Percentiles rank a stretch among this genome's conserved stretches.
Conservation (phyloP, 2,888 invertebrate genomes). For the Pollenia griseotomentosa region DNA sequence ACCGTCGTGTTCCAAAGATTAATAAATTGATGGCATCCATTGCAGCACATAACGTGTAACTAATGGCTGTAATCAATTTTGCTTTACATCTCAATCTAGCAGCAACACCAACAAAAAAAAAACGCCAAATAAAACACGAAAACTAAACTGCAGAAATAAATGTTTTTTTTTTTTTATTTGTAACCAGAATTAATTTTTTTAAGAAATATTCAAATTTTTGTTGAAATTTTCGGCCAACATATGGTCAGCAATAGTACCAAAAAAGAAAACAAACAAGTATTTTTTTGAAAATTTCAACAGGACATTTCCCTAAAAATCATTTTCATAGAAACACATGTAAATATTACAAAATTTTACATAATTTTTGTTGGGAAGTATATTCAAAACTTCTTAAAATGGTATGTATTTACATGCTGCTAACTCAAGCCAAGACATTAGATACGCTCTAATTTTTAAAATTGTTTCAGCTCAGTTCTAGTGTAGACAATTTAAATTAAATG, state of each 20-base stretch:
- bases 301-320: slow-evolving; percentile 1
- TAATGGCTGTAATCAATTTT: slow-evolving; percentile 85
- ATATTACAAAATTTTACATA: slow-evolving; percentile 67
- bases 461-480: slow-evolving; percentile 10
- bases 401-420: slow-evolving; percentile 36
- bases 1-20: slow-evolving; percentile 85
- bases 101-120: slow-evolving; percentile 65
- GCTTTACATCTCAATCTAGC: slow-evolving; percentile 85
- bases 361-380: slow-evolving; percentile 17
- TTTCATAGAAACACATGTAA: slow-evolving; percentile 7
- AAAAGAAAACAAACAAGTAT: slow-evolving; percentile 38
- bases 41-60: slow-evolving; percentile 85
- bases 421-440: slow-evolving; percentile 55
- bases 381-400: background rate
- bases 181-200: slow-evolving; percentile 43
- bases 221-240: slow-evolving; percentile 26
- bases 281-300: slow-evolving; percentile 19
- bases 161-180: background rate
- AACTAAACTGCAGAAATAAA: slow-evolving; percentile 59
- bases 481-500: slow-evolving; percentile 56
- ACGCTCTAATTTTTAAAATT: slow-evolving; percentile 59
- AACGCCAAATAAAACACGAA: slow-evolving; percentile 57
- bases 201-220: slow-evolving; percentile 35
- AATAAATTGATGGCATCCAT: slow-evolving; percentile 85
- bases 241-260: slow-evolving; percentile 32